Evolutionary conservation across 2,888 invertebrate genomes (phyloP), one percentile per base, ranked within the genome.

Genomic region (Adelognathus sp.): DNA sequence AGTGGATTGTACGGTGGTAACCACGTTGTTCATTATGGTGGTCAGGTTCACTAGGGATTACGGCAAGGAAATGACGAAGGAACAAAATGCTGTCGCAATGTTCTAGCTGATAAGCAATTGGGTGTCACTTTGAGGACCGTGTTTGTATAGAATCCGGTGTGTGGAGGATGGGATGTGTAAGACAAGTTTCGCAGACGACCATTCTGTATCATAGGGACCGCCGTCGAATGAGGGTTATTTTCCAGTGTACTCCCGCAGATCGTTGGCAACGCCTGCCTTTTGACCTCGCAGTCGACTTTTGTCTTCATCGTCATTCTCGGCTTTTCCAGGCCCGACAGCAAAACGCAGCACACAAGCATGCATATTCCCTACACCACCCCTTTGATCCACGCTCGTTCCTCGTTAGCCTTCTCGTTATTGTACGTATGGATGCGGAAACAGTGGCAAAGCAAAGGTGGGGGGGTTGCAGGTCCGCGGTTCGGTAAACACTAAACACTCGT

Each of bases 401-500:
- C 80, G 81, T 84, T 84, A 81, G 82, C 82, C 81, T 80, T 84
- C 84, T 83, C 82, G 84, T 82, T 81, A 81, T 80, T 80, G 87
- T 86, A 85, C 82, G 84, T 85, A 84, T 83, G 84, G 86, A 82
- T 82, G 84, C 84, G 87, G 88, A 88, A 88, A 88, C 87, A 87
- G 86, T 86, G 84, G 88, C 83, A 87, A 87, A 89, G 84, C 81
- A 69, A 36, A 56, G 69, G 67, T 64, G 75, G 81, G 83, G 82
- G 82, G 80, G 80, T 83, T 83, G 85, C 83, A 79, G 85, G 83
- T 86, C 88, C 90, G 90, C 87, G 90, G 90, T 89, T 90, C 89
- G 88, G 89, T 90, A 89, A 90, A 89, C 90, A 89, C 90, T 90
- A 90, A 90, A 89, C 89, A 90, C 88, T 90, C 89, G 90, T 90